Base-by-base conservation (phyloP, 2,797 vertebrate species). In the Enteromius viviparus region DNA sequence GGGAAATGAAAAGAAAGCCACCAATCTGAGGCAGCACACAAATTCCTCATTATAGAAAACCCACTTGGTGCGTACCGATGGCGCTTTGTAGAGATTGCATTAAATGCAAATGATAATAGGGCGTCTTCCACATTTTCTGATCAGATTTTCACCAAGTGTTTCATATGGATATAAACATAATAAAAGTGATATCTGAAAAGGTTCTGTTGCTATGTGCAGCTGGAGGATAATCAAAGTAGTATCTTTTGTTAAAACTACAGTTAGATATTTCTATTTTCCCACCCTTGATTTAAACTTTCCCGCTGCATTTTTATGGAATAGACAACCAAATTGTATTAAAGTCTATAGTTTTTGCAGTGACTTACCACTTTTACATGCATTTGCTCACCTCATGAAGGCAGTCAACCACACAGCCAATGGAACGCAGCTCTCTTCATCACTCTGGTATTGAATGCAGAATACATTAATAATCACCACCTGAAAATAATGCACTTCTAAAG, bases 1-100 rank as follows among this genome's bases (percentile, higher is more conserved):
- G 64, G 55, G 82, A 82, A 78, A 76, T 81, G 32, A 32, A 76
- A 51, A 60, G 19, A 55, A 51, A 58, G 26, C 23, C 15, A 8
- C 32, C 32, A 21, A 85, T 86, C 37, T 62, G 69, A 72, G 17
- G 26, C 47, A 0, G 4, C 17, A 29, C 34, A 58, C n/a, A 76
- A 7, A 76, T 68, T 55, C 47, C 1, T 32, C 29, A 21, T 45
- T 45, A 80, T 32, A 80, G 37, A 32, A 32, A 45, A 60, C 34
- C 5, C 51, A 60, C 66, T 70, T 47, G 8, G n/a, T 53, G 32
- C 0, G 14, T 14, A 58, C 40, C 1, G 68, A 66, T 37, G 37
- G 37, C 37, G 7, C 8, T 26, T 74, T 51, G 15, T 21, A 51
- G 40, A 47, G 11, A 29, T 15, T 76, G 53, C 34, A 26, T 45